These are phyloP conservation scores for Leucania comma DNA, from an alignment of 2,888 invertebrate species.

Conservation along the genomic window DNA sequence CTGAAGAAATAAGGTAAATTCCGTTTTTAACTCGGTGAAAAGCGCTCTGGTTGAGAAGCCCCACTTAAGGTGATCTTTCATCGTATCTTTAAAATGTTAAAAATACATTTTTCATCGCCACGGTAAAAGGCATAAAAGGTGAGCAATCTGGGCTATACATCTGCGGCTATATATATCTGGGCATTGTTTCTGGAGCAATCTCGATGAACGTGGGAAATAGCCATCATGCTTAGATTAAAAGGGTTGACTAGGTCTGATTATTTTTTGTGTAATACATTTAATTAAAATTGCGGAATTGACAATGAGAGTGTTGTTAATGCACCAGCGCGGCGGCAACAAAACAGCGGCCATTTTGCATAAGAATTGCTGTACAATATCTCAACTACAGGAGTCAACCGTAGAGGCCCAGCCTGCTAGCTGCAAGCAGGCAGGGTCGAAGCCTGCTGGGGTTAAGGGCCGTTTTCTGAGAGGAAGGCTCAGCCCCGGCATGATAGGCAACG, in stretches of 20 bases:
- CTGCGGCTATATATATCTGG: conserved; percentile 26
- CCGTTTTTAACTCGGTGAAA: conserved; percentile 53
- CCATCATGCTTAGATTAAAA: conserved; percentile 5
- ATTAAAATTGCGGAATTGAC: background rate
- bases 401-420: too few relatives aligned
- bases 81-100: conserved; percentile 59
- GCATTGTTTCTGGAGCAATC: conserved; percentile 46
- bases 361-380: background rate
- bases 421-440: too few relatives aligned
- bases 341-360: background rate
- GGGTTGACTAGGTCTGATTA: conserved; percentile 5
- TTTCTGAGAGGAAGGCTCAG: too few relatives aligned
- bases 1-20: conserved; percentile 53
- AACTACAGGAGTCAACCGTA: too few relatives aligned
- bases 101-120: conserved; percentile 61
- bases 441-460: too few relatives aligned
- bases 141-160: conserved; percentile 22
- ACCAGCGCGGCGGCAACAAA: background rate
- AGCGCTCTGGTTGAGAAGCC: conserved; percentile 48
- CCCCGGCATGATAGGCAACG: too few relatives aligned
- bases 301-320: background rate
- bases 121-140: conserved; percentile 44
- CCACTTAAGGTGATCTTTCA: conserved; percentile 63
- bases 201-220: conserved; percentile 26
- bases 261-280: background rate